These are phyloP conservation scores for Rhinogobius similis DNA, from an alignment of 2,113 vertebrate species.

Conservation along the genomic window DNA sequence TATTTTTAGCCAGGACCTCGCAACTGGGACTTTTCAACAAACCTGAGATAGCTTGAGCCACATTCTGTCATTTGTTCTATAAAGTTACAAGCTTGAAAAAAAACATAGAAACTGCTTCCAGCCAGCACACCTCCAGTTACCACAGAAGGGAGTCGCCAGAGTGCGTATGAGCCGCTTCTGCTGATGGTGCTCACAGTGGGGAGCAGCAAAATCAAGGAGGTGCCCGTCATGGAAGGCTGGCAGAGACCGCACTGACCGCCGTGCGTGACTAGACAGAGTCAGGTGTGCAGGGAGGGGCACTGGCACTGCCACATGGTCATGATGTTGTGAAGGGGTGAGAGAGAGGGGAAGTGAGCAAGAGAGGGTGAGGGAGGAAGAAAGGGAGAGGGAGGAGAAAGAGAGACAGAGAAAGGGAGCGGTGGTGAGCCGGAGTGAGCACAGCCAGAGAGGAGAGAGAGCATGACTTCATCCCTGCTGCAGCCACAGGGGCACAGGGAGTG, in stretches of 20 bases:
- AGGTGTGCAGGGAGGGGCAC: constrained; percentile 64
- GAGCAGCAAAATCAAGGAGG: constrained; percentile 67
- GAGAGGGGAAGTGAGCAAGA: constrained; percentile 27
- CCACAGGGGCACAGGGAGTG: constrained; percentile 39
- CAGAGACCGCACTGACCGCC: constrained; percentile 28
- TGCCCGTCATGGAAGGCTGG: constrained; percentile 69
- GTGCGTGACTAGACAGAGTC: constrained; percentile 66
- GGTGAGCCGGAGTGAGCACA: constrained; percentile 49
- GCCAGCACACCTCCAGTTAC: constrained; percentile 10
- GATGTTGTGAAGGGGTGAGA: constrained; percentile 53
- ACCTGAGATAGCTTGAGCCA: constrained; percentile 19
- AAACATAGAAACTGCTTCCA: constrained; percentile 23
- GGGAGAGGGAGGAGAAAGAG: not conserved
- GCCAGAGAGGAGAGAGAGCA: constrained; percentile 40
- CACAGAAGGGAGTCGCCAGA: constrained; percentile 34
- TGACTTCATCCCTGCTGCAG: constrained; percentile 64
- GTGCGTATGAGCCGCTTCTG: constrained; percentile 45
- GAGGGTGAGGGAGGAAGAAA: not conserved
- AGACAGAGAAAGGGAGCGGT: not conserved
- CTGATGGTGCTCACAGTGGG: constrained; percentile 43
- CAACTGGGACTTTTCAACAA: constrained; percentile 30
- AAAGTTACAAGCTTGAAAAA: constrained; percentile 32
- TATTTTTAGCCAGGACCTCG: constrained; percentile 31
- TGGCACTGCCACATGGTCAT: constrained; percentile 59
- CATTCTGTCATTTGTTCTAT: constrained; percentile 24